Evolutionary conservation across 2,113 vertebrate genomes (phyloP).

Genomic region (Parus major): DNA sequence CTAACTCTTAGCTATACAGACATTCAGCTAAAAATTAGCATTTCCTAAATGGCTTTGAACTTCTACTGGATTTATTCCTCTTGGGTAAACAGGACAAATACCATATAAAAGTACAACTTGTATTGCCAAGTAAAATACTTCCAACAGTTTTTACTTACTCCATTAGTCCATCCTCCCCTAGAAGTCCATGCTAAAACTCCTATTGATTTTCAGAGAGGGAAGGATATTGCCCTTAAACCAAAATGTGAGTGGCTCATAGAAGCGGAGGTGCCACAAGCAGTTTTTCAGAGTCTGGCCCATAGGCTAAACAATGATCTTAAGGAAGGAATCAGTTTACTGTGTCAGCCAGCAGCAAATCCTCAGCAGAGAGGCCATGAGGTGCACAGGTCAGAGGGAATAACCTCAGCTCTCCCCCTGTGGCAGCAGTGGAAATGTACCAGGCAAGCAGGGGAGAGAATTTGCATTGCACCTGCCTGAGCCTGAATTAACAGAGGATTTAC

Average conservation of each 20-base stretch:
- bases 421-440: neutral
- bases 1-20: neutral
- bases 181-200: neutral
- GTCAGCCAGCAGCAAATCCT: neutral
- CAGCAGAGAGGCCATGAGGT: neutral
- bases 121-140: neutral
- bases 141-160: neutral
- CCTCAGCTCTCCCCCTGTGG: neutral
- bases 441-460: neutral
- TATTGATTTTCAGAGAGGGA: neutral
- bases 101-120: neutral
- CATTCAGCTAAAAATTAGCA: neutral
- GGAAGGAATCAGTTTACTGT: neutral
- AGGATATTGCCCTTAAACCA: neutral
- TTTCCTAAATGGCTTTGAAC: neutral
- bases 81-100: conserved; percentile 4
- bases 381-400: neutral
- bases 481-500: neutral
- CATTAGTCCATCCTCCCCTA: neutral
- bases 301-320: neutral
- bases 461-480: neutral
- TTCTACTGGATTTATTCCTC: conserved; percentile 9
- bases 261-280: accelerated
- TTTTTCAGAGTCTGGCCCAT: neutral
- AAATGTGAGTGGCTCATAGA: neutral